These are phyloP conservation scores for Pluvialis apricaria DNA, from an alignment of 2,113 vertebrate genomes.

Conservation along the genomic window DNA sequence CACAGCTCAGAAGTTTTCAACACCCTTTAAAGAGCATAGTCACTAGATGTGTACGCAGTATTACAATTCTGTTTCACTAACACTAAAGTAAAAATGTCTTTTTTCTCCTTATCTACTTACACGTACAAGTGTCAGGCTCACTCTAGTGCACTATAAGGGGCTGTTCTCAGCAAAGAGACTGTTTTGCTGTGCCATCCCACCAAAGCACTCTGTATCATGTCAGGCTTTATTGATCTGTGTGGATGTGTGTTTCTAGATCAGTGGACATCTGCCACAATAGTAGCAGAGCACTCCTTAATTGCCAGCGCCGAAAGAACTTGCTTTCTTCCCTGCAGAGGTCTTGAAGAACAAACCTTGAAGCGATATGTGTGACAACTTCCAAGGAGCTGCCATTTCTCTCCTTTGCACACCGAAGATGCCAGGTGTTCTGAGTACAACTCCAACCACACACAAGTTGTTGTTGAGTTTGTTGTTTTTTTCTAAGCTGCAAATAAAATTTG, in stretches of 20 bases:
- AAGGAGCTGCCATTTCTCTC: background rate
- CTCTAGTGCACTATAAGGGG: background rate
- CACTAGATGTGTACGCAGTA: background rate
- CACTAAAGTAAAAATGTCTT: background rate
- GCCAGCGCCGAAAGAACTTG: background rate
- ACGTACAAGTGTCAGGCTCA: background rate
- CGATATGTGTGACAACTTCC: background rate
- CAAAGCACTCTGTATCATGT: background rate
- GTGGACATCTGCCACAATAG: background rate
- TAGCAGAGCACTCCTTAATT: background rate
- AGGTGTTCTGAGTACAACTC: background rate
- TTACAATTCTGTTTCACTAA: background rate
- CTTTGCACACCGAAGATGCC: background rate
- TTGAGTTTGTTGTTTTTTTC: background rate
- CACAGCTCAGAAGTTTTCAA: background rate
- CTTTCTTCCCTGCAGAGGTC: background rate
- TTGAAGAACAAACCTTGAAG: background rate
- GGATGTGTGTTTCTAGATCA: conserved; percentile 5
- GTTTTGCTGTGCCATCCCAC: background rate
- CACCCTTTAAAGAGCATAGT: background rate
- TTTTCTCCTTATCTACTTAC: background rate
- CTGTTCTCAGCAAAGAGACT: background rate
- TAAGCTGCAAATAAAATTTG: background rate
- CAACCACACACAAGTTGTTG: background rate
- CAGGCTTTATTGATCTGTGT: conserved; percentile 10